Evolutionary conservation across 2,797 vertebrate genomes (phyloP), one percentile per base, ranked within the genome.

Genomic region (Parauchenoglanis punctatus): DNA sequence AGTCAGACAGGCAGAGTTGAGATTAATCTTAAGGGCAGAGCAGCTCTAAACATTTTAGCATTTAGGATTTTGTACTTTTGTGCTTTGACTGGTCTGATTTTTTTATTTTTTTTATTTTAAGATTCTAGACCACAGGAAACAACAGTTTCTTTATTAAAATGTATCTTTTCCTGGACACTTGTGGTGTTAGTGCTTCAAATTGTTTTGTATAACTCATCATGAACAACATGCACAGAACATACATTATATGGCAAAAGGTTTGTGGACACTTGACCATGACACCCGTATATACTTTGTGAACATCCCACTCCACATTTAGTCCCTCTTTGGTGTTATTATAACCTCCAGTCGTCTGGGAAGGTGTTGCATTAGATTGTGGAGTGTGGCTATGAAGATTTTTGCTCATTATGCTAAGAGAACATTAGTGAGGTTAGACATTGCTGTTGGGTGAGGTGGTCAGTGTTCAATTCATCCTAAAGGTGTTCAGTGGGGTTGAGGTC

Each of bases 201-300:
- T 7, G 25, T 78, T 59, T 63, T 54, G 25, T 85, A 52, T 76
- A 76, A 59, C 76, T 81, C n/a, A 61, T 63, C 67, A 63, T 68
- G 80, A 49, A 12, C 17, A 23, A 54, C 35, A 65, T 65, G 49
- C 28, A 80, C 85, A 85, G 70, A 67, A 28, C 68, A 67, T 46
- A 11, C n/a, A 25, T 18, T 72, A 72, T 28, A 58, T 58, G 17
- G 17, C 4, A 17, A n/a, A 40, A 12, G 1, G n/a, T n/a, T 65
- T 65, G 25, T 65, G 63, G 25, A 28, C 63, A 65, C 67, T n/a
- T 65, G 67, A 35, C 15, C 17, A 17, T 40, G 15, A 20, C 31
- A 10, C 68, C 17, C 68, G 40, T 46, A 25, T 75, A 11, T 13
- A 17, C 40, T 49, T 49, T 49, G 4, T 49, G 23, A 40, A 35